Evolutionary conservation across 2,888 invertebrate species (phyloP).

Genomic region (Sialis lutaria): DNA sequence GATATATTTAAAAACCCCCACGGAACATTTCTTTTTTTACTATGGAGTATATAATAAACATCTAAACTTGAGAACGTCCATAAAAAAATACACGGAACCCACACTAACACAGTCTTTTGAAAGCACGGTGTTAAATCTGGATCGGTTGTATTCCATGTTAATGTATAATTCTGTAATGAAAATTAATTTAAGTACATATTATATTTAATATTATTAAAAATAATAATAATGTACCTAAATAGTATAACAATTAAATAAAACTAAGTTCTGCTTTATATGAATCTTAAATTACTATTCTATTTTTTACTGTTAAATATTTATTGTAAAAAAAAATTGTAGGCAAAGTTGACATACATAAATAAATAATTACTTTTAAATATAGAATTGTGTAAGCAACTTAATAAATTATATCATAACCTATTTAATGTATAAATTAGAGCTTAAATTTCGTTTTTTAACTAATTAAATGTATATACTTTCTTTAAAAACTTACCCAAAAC

Average conservation of each 20-base stretch:
- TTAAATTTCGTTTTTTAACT: no score
- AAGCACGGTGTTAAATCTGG: slow-evolving; percentile 81
- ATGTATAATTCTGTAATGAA: slow-evolving; percentile 48
- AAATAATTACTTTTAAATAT: no score
- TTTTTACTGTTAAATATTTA: no score
- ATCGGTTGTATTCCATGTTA: slow-evolving; percentile 66
- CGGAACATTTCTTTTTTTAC: slow-evolving; percentile 62
- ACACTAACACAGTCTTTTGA: slow-evolving; percentile 75
- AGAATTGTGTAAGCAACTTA: no score
- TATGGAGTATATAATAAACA: slow-evolving; percentile 53
- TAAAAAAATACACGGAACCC: slow-evolving; percentile 74
- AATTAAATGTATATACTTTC: no score
- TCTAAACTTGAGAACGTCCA: slow-evolving; percentile 64
- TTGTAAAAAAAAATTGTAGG: no score
- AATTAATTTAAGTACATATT: slow-evolving; percentile 8
- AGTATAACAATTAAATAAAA: background rate
- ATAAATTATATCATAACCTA: no score
- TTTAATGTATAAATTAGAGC: no score
- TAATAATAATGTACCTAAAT: background rate
- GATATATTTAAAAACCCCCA: slow-evolving; percentile 54
- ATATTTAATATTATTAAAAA: background rate
- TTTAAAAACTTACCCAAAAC: slow-evolving; percentile 54
- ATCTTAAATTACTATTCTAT: no score
- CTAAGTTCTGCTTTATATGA: background rate
- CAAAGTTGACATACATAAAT: no score